Evolutionary conservation across 2,113 vertebrate species (phyloP), one percentile per base, ranked within the genome.

Genomic region (Mesocricetus auratus): DNA sequence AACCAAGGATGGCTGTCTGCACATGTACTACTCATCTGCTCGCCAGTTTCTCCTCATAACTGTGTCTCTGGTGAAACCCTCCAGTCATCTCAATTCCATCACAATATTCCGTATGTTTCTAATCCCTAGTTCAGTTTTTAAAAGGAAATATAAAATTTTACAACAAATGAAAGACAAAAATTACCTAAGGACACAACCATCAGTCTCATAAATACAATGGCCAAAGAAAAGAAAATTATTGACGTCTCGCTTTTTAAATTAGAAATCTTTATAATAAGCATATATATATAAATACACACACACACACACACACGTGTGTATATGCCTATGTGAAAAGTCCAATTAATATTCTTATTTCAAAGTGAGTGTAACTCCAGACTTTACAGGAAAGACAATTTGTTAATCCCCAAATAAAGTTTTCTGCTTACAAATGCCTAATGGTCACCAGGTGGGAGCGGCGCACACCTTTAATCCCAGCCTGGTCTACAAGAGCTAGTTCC

Each of bases 101-200:
- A n/a, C 71, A 78, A 89, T 50, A 83, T 60, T 88, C 3, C 89
- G 26, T 12, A 77, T 31, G 7, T n/a, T 78, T 86, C 64, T 86
- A 90, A 91, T 31, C 39, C 45, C 33, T 45, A 90, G 62, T 77
- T 77, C 29, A 90, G 60, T 89, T 81, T 74, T 96, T 33, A 95
- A 96, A 97, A 90, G n/a, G 64, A 47, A 96, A 93, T 10, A 82
- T 68, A n/a, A 93, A 94, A 24, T 78, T 96, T 96, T 79, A 93
- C 1, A 83, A 90, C 56, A 75, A 93, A 94, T 8, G 19, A 85
- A 97, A 95, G 58, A 78, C 88, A 39, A 64, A 0, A n/a, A 50
- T 94, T 83, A 89, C 36, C 78, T 73, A 73, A 45, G 96, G 91
- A 58, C 50, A 94, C n/a, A 69, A 91, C 66, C 74, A 78, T 58